Base-by-base conservation (phyloP, 2,797 vertebrate species). In the Gymnothorax reevesii region DNA sequence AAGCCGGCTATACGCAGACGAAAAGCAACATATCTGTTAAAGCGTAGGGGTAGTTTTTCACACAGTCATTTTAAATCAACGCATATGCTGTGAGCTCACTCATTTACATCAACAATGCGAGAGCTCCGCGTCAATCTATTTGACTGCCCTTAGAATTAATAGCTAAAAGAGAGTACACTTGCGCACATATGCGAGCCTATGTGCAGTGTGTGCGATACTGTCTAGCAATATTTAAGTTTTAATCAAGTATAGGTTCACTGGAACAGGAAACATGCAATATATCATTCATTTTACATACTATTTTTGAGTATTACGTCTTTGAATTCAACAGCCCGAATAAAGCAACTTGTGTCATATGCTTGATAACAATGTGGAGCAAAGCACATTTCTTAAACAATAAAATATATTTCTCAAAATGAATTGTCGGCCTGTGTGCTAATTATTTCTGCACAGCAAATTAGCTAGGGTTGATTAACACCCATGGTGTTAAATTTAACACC, bases 1-100 rank as follows among this genome's bases (percentile, higher is more conserved):
- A 57, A 79, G 7, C 13, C 42, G 49, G 80, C 69, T 83, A 9
- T 73, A 7, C 85, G 84, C 88, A 87, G 85, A 15, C 83, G 86
- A 85, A 80, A 59, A 83, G 89, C 83, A 83, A 84, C 52, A 62
- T 73, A 73, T 90, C 90, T 59, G 83, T 84, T 88, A 73, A 55
- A 85, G 64, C 42, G 25, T 13, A 42, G 3, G 42, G 2, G 2
- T 49, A 77, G 13, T 52, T 77, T 77, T 77, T 52, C 15, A 20
- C 25, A 5, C 7, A 49, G 49, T 80, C 49, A 54, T 55, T 55
- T 80, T 7, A 55, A 80, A 8, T 12, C 17, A 55, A 54, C 20
- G 9, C 15, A 1, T 22, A 52, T 54, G 52, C 77, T 55, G 77
- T 49, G 9, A 17, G n/a, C 49, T 55, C 20, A 55, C 52, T 22